These are phyloP conservation scores for Athalia circularis DNA, from an alignment of 2,888 invertebrate genomes.

Conservation along the genomic window DNA sequence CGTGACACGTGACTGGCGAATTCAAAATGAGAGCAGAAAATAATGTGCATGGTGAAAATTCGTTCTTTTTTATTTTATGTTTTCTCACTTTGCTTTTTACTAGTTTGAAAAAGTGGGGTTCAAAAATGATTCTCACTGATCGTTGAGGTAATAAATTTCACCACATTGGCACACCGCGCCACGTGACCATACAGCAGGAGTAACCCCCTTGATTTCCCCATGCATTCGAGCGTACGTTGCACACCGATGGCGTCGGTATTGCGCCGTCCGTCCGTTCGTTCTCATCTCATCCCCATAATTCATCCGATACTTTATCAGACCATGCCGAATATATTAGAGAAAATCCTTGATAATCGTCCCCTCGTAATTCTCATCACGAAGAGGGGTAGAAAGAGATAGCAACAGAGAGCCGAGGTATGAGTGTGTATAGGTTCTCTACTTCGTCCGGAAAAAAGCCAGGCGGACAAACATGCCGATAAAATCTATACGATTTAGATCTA, in stretches of 20 bases:
- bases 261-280: constrained; percentile 35
- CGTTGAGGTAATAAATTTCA: constrained; percentile 61
- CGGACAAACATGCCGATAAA: constrained; percentile 44
- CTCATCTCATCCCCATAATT: constrained; percentile 55
- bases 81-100: background rate
- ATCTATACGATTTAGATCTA: constrained; percentile 49
- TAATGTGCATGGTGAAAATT: no score
- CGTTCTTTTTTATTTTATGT: background rate
- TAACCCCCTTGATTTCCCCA: constrained; percentile 40
- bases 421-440: background rate
- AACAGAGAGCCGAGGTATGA: background rate
- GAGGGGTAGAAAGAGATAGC: constrained; percentile 7
- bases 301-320: constrained; percentile 62
- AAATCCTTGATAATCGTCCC: constrained; percentile 61
- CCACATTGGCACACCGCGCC: constrained; percentile 57
- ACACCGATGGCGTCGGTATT: constrained; percentile 8
- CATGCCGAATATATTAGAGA: constrained; percentile 58
- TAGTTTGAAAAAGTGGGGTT: background rate
- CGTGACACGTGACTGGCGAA: no score
- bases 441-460: constrained; percentile 9
- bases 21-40: no score
- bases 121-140: constrained; percentile 52
- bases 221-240: constrained; percentile 37
- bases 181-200: constrained; percentile 57
- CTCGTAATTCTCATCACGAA: constrained; percentile 54